Evolutionary conservation across 2,113 vertebrate species (phyloP).

Genomic region (Strix uralensis): DNA sequence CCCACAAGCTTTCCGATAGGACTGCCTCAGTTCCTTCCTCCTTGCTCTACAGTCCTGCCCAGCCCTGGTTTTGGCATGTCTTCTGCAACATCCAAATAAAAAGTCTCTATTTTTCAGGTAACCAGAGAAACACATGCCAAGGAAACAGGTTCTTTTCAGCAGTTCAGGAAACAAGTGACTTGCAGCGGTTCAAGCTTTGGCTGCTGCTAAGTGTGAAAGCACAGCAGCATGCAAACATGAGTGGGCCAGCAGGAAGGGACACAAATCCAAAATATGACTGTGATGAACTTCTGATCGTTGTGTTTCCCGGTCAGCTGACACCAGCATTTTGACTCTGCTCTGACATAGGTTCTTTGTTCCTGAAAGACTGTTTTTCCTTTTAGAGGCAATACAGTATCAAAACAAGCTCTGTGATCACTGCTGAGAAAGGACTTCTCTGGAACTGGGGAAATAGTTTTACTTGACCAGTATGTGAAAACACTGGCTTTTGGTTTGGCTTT

Average conservation of each 20-base stretch:
- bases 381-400: background rate
- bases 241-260: background rate
- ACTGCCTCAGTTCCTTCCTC: background rate
- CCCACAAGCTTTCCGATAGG: background rate
- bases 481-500: background rate
- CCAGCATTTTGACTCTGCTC: background rate
- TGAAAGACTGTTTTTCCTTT: background rate
- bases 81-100: background rate
- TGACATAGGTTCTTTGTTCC: background rate
- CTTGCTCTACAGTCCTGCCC: background rate
- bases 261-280: background rate
- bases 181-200: background rate
- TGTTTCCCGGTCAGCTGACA: background rate
- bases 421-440: background rate
- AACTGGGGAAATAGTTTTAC: background rate
- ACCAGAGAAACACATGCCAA: background rate
- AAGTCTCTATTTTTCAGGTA: background rate
- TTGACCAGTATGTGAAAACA: background rate
- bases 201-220: background rate
- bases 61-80: background rate
- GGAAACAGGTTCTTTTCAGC: background rate
- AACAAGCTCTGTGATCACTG: background rate
- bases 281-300: background rate
- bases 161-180: background rate
- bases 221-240: accelerated